A percentile compares a stretch with the other conserved stretches of the same genome.
These are phyloP conservation scores for Pseudeuparius sepicola DNA, from an alignment of 2,888 invertebrate species.

Conservation along the genomic window DNA sequence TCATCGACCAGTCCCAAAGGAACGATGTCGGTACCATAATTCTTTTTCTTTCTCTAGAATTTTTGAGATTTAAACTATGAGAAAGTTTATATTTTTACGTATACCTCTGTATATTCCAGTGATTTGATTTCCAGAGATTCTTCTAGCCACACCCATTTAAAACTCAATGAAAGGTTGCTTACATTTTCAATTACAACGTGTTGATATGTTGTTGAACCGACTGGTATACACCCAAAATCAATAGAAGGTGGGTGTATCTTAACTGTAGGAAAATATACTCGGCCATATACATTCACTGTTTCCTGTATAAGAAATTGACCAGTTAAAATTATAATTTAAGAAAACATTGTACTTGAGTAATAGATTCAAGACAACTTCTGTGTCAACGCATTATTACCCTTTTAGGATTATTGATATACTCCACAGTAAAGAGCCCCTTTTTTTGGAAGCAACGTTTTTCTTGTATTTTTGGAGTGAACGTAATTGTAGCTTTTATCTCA, in stretches of 20 bases:
- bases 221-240: slow-evolving; percentile 51
- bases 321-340: too few species aligned
- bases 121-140: too few species aligned
- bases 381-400: slow-evolving; percentile 35
- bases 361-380: too few species aligned
- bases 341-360: too few species aligned
- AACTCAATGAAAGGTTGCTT: slow-evolving; percentile 43
- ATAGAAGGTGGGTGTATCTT: slow-evolving; percentile 45
- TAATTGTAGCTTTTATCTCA: slow-evolving; percentile 11
- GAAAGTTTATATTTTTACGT: too few species aligned
- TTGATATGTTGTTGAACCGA: slow-evolving; percentile 39
- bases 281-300: slow-evolving; percentile 49
- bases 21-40: too few species aligned
- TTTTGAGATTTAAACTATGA: too few species aligned
- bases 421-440: slow-evolving; percentile 31
- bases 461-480: slow-evolving; percentile 25
- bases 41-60: too few species aligned
- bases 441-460: slow-evolving; percentile 27
- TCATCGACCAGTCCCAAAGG: too few species aligned
- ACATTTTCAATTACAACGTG: slow-evolving; percentile 44
- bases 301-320: too few species aligned
- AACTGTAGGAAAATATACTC: slow-evolving; percentile 60
- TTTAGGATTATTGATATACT: slow-evolving; percentile 38
- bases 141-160: slow-evolving; percentile 31
- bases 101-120: too few species aligned